Conservation (phyloP, 37 sponge, comb jelly and placozoan species). For the Halisarca cf. caerulea region DNA sequence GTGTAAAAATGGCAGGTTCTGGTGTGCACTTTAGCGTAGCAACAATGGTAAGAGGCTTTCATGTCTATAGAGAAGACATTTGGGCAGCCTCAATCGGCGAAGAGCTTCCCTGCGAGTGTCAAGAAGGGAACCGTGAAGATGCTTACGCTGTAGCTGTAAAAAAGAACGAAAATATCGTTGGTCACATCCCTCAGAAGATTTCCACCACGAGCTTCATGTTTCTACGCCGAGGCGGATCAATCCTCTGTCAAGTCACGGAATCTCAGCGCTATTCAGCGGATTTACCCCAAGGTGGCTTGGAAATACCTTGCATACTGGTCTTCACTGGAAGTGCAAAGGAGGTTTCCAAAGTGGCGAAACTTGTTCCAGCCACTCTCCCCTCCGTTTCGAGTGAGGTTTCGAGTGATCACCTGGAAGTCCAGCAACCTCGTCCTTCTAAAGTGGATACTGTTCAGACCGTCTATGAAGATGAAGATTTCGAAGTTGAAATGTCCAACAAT, state of each 20-base stretch:
- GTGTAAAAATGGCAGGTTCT: too few relatives aligned
- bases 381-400: background rate
- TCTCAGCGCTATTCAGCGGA: background rate
- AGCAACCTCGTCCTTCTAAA: background rate
- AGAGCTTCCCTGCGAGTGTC: background rate
- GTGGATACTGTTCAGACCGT: background rate
- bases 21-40: background rate
- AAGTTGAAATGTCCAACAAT: too few relatives aligned
- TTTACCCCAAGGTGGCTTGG: background rate
- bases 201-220: background rate
- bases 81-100: background rate
- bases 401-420: conserved; percentile 13
- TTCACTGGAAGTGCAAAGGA: too few relatives aligned
- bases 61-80: background rate
- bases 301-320: background rate
- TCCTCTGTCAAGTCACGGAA: background rate
- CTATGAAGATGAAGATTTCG: background rate
- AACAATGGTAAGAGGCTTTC: background rate
- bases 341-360: too few relatives aligned
- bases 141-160: background rate
- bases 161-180: background rate
- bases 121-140: background rate
- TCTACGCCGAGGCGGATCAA: background rate
- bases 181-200: background rate
- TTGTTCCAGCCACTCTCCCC: too few relatives aligned